Evolutionary conservation across 2,797 vertebrate species (phyloP).

Genomic region (Leontocebus nigricollis): DNA sequence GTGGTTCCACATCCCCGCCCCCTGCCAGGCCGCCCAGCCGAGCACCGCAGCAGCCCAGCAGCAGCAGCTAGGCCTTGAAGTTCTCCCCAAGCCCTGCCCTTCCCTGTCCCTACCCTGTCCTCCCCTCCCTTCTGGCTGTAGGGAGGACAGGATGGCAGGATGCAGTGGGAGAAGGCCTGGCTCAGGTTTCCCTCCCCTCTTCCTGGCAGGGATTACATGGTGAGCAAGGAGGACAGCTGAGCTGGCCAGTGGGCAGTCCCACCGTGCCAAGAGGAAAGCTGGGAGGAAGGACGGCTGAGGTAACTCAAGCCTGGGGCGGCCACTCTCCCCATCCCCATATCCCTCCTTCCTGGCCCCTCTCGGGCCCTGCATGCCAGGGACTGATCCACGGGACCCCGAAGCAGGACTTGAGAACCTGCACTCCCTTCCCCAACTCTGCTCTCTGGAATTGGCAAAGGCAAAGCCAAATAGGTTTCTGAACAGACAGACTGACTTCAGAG

Average conservation of each 20-base stretch:
- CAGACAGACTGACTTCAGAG: not conserved
- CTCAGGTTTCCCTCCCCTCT: conserved; percentile 73
- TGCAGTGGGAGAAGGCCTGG: conserved; percentile 62
- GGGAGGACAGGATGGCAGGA: conserved; percentile 66
- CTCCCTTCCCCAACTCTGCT: not conserved
- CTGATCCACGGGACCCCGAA: not conserved
- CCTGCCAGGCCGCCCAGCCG: not conserved
- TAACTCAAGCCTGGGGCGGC: not conserved
- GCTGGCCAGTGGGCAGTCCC: conserved; percentile 69
- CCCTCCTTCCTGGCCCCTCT: not conserved
- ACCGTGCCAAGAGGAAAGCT: conserved; percentile 15
- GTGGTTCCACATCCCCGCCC: not conserved
- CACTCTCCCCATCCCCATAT: too few species aligned
- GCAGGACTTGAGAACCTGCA: not conserved
- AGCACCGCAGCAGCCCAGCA: not conserved
- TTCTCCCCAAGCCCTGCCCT: not conserved
- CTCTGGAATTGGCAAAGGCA: not conserved
- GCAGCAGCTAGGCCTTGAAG: not conserved
- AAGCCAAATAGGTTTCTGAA: not conserved
- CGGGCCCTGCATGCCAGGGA: too few species aligned
- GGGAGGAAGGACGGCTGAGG: conserved; percentile 59
- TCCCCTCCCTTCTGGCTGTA: not conserved
- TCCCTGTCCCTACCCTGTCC: not conserved
- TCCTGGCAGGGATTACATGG: conserved; percentile 73
- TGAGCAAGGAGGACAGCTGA: conserved; percentile 74